These are phyloP conservation scores for Bombus pyrosoma DNA, from an alignment of 1,140 invertebrate species.

Conservation along the genomic window DNA sequence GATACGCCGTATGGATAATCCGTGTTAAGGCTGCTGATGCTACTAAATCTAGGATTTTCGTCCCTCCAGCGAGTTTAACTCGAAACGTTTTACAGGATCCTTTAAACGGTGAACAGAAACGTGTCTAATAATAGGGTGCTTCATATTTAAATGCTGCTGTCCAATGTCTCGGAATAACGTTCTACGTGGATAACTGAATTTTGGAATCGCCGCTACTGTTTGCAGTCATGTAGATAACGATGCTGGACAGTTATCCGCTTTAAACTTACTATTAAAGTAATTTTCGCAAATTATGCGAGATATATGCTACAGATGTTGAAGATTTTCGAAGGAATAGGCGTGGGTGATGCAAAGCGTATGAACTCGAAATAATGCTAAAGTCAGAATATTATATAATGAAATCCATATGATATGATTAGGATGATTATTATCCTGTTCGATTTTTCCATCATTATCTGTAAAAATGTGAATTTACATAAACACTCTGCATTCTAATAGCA, in stretches of 20 bases:
- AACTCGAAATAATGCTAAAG: neutral
- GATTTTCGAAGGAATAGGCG: neutral
- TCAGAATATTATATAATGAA: neutral
- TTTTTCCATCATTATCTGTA: no score
- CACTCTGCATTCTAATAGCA: no score
- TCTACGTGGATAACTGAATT: neutral
- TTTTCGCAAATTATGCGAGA: neutral
- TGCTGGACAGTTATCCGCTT: neutral
- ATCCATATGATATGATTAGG: no score
- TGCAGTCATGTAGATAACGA: neutral
- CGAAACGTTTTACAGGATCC: neutral
- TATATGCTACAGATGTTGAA: neutral
- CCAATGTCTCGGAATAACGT: neutral
- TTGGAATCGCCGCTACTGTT: neutral
- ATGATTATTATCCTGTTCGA: no score
- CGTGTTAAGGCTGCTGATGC: conserved; percentile 9
- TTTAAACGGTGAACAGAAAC: conserved; percentile 7
- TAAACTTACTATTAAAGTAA: neutral
- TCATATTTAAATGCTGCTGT: neutral
- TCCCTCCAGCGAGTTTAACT: neutral
- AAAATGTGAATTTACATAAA: no score
- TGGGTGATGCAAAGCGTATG: no score
- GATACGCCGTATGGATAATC: conserved; percentile 15
- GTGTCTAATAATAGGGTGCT: neutral
- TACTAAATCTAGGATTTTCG: conserved; percentile 22